Percentiles rank a stretch among this genome's conserved stretches.
phyloP scores from a whole-genome alignment of 2,888 invertebrate species.

The Melinaea menophilus region DNA sequence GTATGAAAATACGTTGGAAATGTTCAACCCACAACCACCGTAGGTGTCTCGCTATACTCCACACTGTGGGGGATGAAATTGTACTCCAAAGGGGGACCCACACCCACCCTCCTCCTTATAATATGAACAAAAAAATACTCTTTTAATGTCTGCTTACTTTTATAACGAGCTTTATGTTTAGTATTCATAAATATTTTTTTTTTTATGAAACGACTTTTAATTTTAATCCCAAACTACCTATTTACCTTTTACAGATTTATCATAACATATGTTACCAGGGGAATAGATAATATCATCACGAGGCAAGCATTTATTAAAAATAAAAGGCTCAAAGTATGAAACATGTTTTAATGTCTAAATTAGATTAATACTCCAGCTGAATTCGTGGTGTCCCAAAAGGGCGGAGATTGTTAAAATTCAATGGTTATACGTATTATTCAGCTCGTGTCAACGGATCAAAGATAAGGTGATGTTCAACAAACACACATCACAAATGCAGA shows the following conservation, averaged over 20 bases:
- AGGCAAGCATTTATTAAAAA: conserved; percentile 34
- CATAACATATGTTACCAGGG: conserved; percentile 14
- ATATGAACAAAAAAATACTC: neutral
- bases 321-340: conserved; percentile 31
- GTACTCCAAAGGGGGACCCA: conserved; percentile 15
- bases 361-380: conserved; percentile 28
- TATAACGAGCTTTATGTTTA: conserved; percentile 9
- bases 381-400: conserved; percentile 30
- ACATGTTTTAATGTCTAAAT: neutral
- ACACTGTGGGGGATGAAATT: conserved; percentile 29
- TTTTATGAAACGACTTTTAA: too few species aligned
- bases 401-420: conserved; percentile 30
- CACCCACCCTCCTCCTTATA: conserved; percentile 20
- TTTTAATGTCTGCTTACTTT: too few species aligned
- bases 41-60: conserved; percentile 29
- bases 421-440: conserved; percentile 32
- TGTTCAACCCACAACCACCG: conserved; percentile 48
- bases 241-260: neutral
- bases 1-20: conserved; percentile 42
- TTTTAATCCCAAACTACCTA: neutral
- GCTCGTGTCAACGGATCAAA: conserved; percentile 24
- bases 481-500: conserved; percentile 32
- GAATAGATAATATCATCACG: conserved; percentile 34
- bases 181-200: conserved; percentile 1
- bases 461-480: conserved; percentile 35